Evolutionary conservation across 2,888 invertebrate genomes (phyloP), one percentile per base, ranked within the genome.

Genomic region (Conops quadrifasciatus): DNA sequence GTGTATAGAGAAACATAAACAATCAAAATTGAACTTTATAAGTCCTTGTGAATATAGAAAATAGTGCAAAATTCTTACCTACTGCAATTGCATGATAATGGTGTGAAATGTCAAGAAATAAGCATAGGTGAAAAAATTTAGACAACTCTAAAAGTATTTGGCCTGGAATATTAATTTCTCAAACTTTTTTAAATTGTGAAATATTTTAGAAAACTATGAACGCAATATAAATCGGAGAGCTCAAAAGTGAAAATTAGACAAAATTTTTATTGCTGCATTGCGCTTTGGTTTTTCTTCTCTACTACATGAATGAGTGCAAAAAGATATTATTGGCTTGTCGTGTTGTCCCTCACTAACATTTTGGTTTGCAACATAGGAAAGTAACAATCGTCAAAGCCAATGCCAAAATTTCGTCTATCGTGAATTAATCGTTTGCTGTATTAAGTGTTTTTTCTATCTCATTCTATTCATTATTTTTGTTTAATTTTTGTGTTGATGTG

Each of bases 211-310:
- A 24, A 70, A 59, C 28, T 59, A 51, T 13, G 28, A 65, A 70
- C 24, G 49, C n/a, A 49, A 49, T 49, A n/a, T 49, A 49, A n/a
- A 49, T 49, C n/a, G n/a, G 4, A n/a, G 21, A 9, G 2, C 24
- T 21, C 19, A 65, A 66, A 66, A 64, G 64, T 67, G 63, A 64
- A 36, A 72, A 72, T 58, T 67, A 28, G 30, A 43, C 65, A 67
- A 67, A 70, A 68, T 67, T 59, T 69, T 53, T 47, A 67, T 73
- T 66, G 65, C 47, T 60, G 47, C 56, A 26, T 43, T 73, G 69
- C 71, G 63, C 67, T 73, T 70, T 71, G 67, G 60, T 68, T 36
- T 36, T 72, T 72, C 59, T 68, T 73, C 73, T 74, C 72, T 74
- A 74, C 70, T 67, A 72, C 65, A 73, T 67, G 70, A 73, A 70